A percentile compares a stretch with the other conserved stretches of the same genome.
phyloP scores from a whole-genome alignment of 1,140 invertebrate species.

The Lysiphlebus fabarum region DNA sequence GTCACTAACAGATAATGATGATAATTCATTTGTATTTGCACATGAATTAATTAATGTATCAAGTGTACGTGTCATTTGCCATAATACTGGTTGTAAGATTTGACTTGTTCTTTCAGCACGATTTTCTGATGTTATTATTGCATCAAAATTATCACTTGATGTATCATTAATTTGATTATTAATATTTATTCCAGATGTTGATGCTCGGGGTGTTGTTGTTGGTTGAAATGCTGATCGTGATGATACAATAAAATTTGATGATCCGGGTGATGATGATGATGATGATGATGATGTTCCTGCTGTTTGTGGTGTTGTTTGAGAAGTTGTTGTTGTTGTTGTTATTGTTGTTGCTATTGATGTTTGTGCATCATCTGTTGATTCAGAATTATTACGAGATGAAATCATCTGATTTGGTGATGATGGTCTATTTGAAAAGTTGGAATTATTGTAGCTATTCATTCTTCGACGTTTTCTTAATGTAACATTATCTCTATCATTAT shows the following conservation, averaged over 20 bases:
- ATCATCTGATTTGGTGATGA: conserved; percentile 23
- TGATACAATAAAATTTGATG: conserved; percentile 44
- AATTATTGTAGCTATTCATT: conserved; percentile 15
- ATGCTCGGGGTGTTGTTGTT: conserved; percentile 2
- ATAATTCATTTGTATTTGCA: no score
- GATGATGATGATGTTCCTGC: conserved; percentile 24
- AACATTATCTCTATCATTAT: conserved; percentile 20
- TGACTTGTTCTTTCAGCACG: conserved; percentile 10
- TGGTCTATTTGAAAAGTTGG: no score
- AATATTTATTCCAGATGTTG: no score
- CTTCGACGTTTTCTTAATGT: conserved; percentile 24
- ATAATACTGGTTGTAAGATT: background rate
- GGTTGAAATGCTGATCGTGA: conserved; percentile 49
- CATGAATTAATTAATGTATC: no score
- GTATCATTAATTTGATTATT: no score
- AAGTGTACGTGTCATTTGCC: no score
- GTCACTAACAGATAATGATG: no score
- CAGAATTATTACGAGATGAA: conserved; percentile 16
- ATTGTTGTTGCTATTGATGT: background rate
- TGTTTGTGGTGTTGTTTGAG: conserved; percentile 39
- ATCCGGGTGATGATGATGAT: conserved; percentile 3
- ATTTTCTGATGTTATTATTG: conserved; percentile 17
- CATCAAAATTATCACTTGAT: no score
- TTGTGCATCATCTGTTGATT: conserved; percentile 17
- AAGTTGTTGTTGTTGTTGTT: no score